phyloP scores from a whole-genome alignment of 2,888 invertebrate species.

The Meteorus colon region DNA sequence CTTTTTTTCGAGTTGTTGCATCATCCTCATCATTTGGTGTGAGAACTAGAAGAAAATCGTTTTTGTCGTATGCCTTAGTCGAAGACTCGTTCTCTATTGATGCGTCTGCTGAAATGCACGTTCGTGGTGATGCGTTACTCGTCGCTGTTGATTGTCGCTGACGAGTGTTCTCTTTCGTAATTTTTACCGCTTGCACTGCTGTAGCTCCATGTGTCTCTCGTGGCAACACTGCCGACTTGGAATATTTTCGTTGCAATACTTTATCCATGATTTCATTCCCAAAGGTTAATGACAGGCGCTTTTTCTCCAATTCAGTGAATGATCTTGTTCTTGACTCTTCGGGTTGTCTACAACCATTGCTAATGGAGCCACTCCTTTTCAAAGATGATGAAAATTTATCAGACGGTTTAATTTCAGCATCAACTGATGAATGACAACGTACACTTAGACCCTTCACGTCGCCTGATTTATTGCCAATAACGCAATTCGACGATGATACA shows the following conservation, averaged over 20 bases:
- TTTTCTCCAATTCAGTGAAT: constrained; percentile 82
- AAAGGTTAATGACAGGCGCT: constrained; percentile 81
- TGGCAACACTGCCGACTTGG: constrained; percentile 63
- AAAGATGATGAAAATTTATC: constrained; percentile 48
- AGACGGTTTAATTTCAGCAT: constrained; percentile 50
- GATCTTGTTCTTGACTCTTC: constrained; percentile 56
- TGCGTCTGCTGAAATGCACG: constrained; percentile 74
- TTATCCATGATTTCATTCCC: constrained; percentile 83
- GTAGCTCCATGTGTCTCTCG: constrained; percentile 72
- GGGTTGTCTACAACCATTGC: constrained; percentile 56
- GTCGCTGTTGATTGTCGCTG: constrained; percentile 44
- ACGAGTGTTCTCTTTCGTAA: constrained; percentile 56
- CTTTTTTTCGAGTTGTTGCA: constrained; percentile 62
- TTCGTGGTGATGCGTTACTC: constrained; percentile 70
- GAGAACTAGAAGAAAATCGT: constrained; percentile 73
- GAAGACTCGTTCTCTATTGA: constrained; percentile 68
- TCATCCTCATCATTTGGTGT: constrained; percentile 67
- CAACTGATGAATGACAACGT: constrained; percentile 69
- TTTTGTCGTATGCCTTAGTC: constrained; percentile 60
- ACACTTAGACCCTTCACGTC: constrained; percentile 64
- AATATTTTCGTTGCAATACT: constrained; percentile 74
- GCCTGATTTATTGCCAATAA: constrained; percentile 50
- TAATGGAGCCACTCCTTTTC: constrained; percentile 64
- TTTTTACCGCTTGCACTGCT: constrained; percentile 58
- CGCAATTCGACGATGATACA: constrained; percentile 58